Evolutionary conservation across 2,113 vertebrate genomes (phyloP).

Genomic region (Thalassarche chlororhynchos): DNA sequence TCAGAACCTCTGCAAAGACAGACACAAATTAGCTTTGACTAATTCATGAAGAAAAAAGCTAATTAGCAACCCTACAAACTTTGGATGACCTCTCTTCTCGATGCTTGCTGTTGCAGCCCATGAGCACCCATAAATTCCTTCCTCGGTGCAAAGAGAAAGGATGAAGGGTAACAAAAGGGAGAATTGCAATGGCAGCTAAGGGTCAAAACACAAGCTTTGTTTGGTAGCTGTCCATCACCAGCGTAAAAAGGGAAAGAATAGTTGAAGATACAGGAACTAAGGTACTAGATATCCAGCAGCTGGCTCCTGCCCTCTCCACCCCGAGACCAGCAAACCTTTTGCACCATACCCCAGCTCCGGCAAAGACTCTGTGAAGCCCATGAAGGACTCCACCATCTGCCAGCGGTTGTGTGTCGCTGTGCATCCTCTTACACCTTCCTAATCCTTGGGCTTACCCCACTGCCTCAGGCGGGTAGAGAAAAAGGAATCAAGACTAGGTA

Average conservation of each 20-base stretch:
- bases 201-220: not conserved
- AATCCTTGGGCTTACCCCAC: not conserved
- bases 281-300: not conserved
- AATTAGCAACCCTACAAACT: conserved; percentile 54
- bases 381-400: not conserved
- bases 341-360: not conserved
- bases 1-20: conserved; percentile 13
- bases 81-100: not conserved
- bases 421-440: not conserved
- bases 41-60: conserved; percentile 59
- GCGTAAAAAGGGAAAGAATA: not conserved
- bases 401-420: accelerated
- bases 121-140: not conserved
- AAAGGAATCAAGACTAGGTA: not conserved
- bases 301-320: not conserved
- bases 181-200: not conserved
- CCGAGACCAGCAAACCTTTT: not conserved
- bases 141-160: not conserved
- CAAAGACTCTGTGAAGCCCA: not conserved
- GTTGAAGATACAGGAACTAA: not conserved
- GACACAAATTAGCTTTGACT: conserved; percentile 52
- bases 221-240: not conserved
- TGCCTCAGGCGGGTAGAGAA: not conserved
- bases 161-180: not conserved
- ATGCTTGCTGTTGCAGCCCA: not conserved